phyloP scores from a whole-genome alignment of 1,140 invertebrate species.

The Monomorium pharaonis region DNA sequence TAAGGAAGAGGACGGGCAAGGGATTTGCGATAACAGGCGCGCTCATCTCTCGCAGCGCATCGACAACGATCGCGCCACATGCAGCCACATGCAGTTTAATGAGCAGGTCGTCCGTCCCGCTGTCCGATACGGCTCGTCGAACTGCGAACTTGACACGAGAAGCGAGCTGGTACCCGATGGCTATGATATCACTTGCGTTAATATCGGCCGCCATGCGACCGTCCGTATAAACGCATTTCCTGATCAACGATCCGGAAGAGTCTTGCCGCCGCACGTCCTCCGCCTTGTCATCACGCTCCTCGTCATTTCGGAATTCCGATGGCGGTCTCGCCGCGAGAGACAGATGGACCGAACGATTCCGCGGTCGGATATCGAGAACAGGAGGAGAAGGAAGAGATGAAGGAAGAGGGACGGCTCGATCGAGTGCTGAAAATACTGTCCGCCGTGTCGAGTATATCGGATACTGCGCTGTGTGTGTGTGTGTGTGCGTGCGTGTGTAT shows the following conservation, averaged over 20 bases:
- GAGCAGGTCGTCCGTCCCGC: constrained; percentile 36
- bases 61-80: constrained; percentile 26
- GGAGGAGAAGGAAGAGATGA: neutral
- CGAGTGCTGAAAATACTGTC: constrained; percentile 46
- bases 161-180: constrained; percentile 1
- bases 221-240: constrained; percentile 52
- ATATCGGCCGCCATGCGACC: constrained; percentile 27
- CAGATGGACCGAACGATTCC: constrained; percentile 10
- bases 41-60: constrained; percentile 21
- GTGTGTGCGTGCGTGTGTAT: too few species aligned
- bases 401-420: constrained; percentile 22
- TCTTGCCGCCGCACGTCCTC: constrained; percentile 27
- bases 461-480: constrained; percentile 14
- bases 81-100: constrained; percentile 48
- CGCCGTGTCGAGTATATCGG: constrained; percentile 26
- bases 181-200: constrained; percentile 43
- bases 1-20: neutral
- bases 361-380: neutral
- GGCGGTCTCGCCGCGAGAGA: constrained; percentile 33
- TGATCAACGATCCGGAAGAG: constrained; percentile 49
- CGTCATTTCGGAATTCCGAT: constrained; percentile 28
- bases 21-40: constrained; percentile 34
- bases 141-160: constrained; percentile 44
- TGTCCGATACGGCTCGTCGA: constrained; percentile 51
- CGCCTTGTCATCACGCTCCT: constrained; percentile 12